Conservation (phyloP, 1,140 invertebrate species). For the Drosophila persimilis region DNA sequence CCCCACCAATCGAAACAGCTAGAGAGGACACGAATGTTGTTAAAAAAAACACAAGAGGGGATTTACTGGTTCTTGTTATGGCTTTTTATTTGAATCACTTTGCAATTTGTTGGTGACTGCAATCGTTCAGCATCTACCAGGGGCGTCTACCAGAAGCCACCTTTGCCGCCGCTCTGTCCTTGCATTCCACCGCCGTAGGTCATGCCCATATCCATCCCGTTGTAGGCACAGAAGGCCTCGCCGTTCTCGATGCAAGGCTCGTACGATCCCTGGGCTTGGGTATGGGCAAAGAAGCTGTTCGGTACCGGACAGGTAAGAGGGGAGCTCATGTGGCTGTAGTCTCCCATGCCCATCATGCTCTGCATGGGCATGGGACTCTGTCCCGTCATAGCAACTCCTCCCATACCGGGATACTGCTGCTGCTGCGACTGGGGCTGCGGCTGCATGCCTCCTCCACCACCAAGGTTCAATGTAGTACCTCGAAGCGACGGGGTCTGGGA, state of each 20-base stretch:
- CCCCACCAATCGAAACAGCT: no score
- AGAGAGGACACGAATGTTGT: no score
- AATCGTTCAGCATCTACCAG: no score
- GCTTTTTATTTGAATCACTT: not conserved
- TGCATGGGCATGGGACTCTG: conserved; percentile 4
- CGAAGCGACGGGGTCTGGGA: not conserved
- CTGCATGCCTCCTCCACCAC: not conserved
- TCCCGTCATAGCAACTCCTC: not conserved
- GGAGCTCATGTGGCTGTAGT: conserved; percentile 12
- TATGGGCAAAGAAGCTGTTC: conserved; percentile 20
- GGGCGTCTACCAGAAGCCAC: conserved; percentile 15
- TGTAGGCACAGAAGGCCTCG: conserved; percentile 30
- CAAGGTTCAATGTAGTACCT: no score
- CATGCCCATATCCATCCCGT: conserved; percentile 18
- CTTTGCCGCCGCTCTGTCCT: conserved; percentile 8
- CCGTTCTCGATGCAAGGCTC: conserved; percentile 33
- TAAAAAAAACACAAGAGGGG: no score
- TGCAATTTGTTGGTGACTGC: not conserved
- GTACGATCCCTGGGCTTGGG: conserved; percentile 6
- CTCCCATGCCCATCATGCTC: conserved; percentile 27
- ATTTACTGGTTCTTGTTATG: not conserved
- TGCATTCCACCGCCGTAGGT: not conserved
- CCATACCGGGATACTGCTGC: no score
- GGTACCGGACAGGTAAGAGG: conserved; percentile 32
- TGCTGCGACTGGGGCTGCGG: not conserved